Percentiles rank a stretch among this genome's conserved stretches.
Evolutionary conservation across 1,140 invertebrate species (phyloP).

Genomic region (Muscidifurax raptorellus): DNA sequence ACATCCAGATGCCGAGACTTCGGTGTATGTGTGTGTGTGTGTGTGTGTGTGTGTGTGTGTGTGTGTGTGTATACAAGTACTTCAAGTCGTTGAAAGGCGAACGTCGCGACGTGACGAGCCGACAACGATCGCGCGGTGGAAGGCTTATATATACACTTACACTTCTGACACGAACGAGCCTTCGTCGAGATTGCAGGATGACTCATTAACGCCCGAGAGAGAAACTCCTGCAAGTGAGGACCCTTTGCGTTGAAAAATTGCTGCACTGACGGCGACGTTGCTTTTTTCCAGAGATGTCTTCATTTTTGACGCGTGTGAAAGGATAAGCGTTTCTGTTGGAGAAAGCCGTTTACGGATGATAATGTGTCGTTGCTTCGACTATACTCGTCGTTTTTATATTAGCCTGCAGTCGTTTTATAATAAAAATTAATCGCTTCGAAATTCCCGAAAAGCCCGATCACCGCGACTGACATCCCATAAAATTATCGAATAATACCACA

Average conservation of each 20-base stretch:
- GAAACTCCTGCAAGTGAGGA: not conserved
- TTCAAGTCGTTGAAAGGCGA: constrained; percentile 24
- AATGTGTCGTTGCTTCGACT: no score
- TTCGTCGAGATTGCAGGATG: constrained; percentile 30
- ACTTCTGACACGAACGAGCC: constrained; percentile 15
- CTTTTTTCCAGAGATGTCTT: not conserved
- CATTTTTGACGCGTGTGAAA: not conserved
- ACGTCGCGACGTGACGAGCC: constrained; percentile 36
- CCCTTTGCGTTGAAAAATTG: constrained; percentile 4
- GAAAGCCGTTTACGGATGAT: not conserved
- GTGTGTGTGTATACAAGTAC: not conserved
- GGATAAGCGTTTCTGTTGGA: not conserved
- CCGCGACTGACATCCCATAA: no score
- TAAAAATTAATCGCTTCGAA: no score
- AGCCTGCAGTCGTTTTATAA: no score
- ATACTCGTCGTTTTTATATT: no score
- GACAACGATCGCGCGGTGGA: constrained; percentile 29
- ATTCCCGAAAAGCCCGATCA: not conserved
- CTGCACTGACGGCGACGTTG: not conserved
- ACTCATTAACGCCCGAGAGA: constrained; percentile 49
- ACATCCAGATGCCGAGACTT: constrained; percentile 12
- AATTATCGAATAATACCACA: not conserved
- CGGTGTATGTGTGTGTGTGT: constrained; percentile 1
- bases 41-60: not conserved
- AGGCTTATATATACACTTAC: not conserved